Percentiles rank a stretch among this genome's conserved stretches.
Conservation (phyloP, 1,140 invertebrate genomes). For the Paraescarpia echinospica region DNA sequence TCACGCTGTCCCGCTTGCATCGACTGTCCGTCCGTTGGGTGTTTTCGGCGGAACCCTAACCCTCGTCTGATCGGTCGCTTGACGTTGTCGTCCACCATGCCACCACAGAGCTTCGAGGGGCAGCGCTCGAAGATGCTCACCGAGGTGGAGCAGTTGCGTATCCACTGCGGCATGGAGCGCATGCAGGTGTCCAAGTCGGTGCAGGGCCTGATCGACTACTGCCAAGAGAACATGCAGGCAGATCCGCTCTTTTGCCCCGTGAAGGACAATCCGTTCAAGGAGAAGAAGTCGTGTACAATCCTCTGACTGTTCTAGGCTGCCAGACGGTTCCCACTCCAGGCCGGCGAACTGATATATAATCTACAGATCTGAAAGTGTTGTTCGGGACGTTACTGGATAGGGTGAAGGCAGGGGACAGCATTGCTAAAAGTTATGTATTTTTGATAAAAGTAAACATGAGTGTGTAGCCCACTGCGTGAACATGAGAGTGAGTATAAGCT, state of each 20-base stretch:
- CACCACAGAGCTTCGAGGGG: neutral
- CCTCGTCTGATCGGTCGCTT: neutral
- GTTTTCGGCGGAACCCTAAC: neutral
- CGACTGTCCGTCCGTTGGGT: neutral
- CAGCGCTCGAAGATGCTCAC: conserved; percentile 18
- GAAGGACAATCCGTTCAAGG: conserved; percentile 29
- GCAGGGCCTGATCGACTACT: conserved; percentile 20
- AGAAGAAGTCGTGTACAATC: conserved; percentile 24
- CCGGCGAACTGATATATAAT: neutral
- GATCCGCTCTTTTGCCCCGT: conserved; percentile 20
- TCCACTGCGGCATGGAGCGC: conserved; percentile 20
- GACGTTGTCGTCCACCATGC: neutral
- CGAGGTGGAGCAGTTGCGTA: conserved; percentile 18
- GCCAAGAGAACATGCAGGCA: conserved; percentile 3
- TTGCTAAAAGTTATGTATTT: neutral
- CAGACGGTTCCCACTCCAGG: neutral
- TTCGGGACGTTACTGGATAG: neutral
- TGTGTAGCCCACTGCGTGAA: neutral
- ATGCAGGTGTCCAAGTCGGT: conserved; percentile 17
- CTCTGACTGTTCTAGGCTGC: conserved; percentile 15
- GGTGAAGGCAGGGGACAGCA: neutral
- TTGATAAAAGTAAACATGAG: neutral
- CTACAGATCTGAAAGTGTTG: conserved; percentile 5
- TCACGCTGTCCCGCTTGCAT: neutral
- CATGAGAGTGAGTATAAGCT: neutral